Conservation (phyloP, 2,888 invertebrate species). For the Apotomis capreana region DNA sequence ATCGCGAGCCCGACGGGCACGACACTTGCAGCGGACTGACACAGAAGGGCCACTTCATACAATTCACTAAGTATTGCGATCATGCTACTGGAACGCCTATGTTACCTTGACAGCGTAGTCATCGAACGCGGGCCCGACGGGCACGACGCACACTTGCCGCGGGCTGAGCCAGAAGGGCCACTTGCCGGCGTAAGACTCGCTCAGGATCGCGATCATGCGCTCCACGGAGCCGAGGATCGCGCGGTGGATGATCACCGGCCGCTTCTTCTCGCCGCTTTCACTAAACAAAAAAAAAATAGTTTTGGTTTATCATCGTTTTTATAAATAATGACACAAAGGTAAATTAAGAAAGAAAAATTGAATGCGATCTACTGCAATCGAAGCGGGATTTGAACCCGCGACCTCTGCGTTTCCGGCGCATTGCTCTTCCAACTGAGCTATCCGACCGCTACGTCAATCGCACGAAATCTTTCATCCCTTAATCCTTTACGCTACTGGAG, state of each 20-base stretch:
- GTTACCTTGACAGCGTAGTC: slow-evolving; percentile 92
- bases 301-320: too few species aligned
- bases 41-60: slow-evolving; percentile 99
- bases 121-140: slow-evolving; percentile 94
- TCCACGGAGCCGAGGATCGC: slow-evolving; percentile 99
- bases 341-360: too few species aligned
- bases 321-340: too few species aligned
- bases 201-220: slow-evolving; percentile 98
- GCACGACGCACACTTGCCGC: slow-evolving; percentile 93
- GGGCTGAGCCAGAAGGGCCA: slow-evolving; percentile 99
- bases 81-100: slow-evolving; percentile 84
- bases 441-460: too few species aligned
- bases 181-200: slow-evolving; percentile 98
- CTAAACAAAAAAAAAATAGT: slow-evolving; percentile 67
- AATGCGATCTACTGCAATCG: too few species aligned
- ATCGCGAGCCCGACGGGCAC: slow-evolving; percentile 95
- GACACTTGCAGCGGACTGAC: slow-evolving; percentile 97
- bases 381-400: too few species aligned
- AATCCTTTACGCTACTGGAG: too few species aligned
- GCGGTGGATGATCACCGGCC: slow-evolving; percentile 99
- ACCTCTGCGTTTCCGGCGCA: too few species aligned
- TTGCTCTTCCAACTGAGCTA: too few species aligned
- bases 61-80: slow-evolving; percentile 98
- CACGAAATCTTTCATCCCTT: too few species aligned
- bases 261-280: slow-evolving; percentile 93